These are phyloP conservation scores for Chymomyza caudatula DNA, from an alignment of 2,888 invertebrate species.

Conservation along the genomic window DNA sequence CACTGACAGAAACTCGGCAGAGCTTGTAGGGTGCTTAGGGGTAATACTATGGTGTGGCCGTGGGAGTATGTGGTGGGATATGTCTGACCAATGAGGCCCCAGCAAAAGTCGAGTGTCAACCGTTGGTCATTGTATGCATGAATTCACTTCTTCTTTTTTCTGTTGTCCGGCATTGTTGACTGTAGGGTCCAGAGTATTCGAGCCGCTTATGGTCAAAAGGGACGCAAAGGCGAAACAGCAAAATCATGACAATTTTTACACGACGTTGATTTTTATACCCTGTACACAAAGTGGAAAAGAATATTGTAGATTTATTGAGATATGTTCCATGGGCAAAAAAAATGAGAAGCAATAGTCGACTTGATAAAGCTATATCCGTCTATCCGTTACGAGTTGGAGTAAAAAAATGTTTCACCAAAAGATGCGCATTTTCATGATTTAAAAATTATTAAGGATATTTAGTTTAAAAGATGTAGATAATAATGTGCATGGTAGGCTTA, in stretches of 20 bases:
- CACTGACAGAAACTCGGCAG: slow-evolving; percentile 31
- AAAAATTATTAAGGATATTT: too few species aligned
- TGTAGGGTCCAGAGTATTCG: not conserved
- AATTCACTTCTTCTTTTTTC: not conserved
- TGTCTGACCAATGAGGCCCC: slow-evolving; percentile 3
- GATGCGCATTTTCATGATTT: too few species aligned
- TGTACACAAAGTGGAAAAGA: too few species aligned
- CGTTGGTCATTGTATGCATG: not conserved
- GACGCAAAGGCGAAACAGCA: not conserved
- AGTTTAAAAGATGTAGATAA: too few species aligned
- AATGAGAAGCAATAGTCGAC: too few species aligned
- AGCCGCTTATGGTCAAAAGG: not conserved
- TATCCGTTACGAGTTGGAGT: too few species aligned
- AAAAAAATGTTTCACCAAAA: too few species aligned
- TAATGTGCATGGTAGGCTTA: too few species aligned
- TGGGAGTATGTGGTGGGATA: slow-evolving; percentile 9
- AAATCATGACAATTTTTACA: not conserved
- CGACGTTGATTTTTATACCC: not conserved
- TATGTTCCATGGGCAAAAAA: too few species aligned
- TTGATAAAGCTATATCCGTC: too few species aligned
- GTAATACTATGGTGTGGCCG: not conserved
- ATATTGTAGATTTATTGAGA: too few species aligned
- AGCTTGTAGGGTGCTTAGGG: not conserved
- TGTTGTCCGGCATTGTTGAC: not conserved
- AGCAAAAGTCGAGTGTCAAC: slow-evolving; percentile 2